Conservation (phyloP, 2,113 vertebrate species). For the Rhodinocichla rosea region DNA sequence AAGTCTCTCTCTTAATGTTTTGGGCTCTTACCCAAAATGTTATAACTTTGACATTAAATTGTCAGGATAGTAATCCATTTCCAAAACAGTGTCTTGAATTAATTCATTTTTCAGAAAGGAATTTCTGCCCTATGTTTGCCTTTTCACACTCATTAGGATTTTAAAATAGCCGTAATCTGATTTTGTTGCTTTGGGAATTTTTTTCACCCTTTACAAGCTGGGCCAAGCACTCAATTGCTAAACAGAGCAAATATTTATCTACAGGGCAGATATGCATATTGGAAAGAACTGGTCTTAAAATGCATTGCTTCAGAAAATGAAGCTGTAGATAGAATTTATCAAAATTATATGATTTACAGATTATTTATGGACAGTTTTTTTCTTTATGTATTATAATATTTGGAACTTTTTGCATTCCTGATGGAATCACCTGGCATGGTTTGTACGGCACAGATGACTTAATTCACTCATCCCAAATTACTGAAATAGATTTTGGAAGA, state of each 20-base stretch:
- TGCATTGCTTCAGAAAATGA: neutral
- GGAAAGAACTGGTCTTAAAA: neutral
- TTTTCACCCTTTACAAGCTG: neutral
- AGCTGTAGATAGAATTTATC: neutral
- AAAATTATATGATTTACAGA: neutral
- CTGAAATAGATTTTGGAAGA: neutral
- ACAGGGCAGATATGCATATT: neutral
- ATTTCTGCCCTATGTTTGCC: neutral
- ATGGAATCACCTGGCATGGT: neutral
- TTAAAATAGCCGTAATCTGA: neutral
- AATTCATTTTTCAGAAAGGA: neutral
- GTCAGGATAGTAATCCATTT: neutral
- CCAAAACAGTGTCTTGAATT: neutral
- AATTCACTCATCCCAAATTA: neutral
- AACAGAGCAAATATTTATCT: neutral
- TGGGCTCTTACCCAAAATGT: neutral
- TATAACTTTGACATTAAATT: neutral
- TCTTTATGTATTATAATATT: neutral
- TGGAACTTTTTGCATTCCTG: neutral
- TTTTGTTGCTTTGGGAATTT: neutral
- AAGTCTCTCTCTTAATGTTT: neutral
- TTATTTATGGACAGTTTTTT: neutral
- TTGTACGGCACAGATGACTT: neutral
- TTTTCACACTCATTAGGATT: neutral
- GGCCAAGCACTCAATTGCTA: neutral